Evolutionary conservation across 1,140 invertebrate species (phyloP).

Genomic region (Watersipora subatra): DNA sequence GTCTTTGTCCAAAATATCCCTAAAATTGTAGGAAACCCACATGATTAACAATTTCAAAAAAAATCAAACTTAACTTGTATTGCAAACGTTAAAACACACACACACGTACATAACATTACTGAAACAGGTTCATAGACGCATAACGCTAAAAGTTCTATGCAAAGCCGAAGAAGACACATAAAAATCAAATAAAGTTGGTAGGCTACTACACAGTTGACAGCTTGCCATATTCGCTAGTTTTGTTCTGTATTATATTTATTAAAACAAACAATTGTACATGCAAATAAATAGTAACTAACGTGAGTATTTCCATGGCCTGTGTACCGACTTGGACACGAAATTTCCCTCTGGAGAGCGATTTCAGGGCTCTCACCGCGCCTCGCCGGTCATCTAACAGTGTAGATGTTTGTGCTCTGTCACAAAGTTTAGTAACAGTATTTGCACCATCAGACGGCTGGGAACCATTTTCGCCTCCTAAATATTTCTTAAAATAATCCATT

Average conservation of each 20-base stretch:
- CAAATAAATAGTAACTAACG: slow-evolving; percentile 32
- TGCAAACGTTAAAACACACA: too few relatives aligned
- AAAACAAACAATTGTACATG: too few relatives aligned
- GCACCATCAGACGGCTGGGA: slow-evolving; percentile 58
- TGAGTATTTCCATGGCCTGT: slow-evolving; percentile 76
- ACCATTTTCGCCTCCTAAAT: slow-evolving; percentile 59
- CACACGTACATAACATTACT: not conserved
- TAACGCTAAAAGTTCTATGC: too few relatives aligned
- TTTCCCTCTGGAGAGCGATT: slow-evolving; percentile 75
- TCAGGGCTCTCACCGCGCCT: slow-evolving; percentile 87
- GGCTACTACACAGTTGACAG: too few relatives aligned
- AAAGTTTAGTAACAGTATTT: slow-evolving; percentile 80
- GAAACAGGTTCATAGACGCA: too few relatives aligned
- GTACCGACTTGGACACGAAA: slow-evolving; percentile 89
- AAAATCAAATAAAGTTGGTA: too few relatives aligned
- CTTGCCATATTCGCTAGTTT: too few relatives aligned
- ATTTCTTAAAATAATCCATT: slow-evolving; percentile 39
- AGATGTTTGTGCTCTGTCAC: slow-evolving; percentile 79
- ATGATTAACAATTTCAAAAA: not conserved
- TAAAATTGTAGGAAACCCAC: slow-evolving; percentile 24
- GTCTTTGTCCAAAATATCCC: slow-evolving; percentile 50
- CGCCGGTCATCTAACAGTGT: slow-evolving; percentile 82
- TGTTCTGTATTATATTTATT: too few relatives aligned
- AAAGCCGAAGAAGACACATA: too few relatives aligned
- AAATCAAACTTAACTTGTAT: not conserved